Percentiles rank a stretch among this genome's conserved stretches.
Conservation (phyloP, 1,140 invertebrate genomes). For the Daktulosphaira vitifoliae region DNA sequence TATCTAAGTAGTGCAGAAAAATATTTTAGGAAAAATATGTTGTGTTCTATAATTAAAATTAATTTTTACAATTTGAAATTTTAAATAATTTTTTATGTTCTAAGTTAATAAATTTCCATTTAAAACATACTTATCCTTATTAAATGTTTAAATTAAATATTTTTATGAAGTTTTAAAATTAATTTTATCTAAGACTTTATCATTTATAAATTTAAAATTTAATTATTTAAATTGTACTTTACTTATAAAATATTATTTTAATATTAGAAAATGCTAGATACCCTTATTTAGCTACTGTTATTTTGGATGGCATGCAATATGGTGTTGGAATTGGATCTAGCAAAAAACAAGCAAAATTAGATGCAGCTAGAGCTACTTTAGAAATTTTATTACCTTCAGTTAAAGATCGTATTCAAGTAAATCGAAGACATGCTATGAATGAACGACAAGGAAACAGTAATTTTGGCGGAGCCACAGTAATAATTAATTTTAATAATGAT, state of each 20-base stretch:
- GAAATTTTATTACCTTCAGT: slow-evolving; percentile 91
- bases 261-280: slow-evolving; percentile 76
- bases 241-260: neutral
- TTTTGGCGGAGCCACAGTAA: slow-evolving; percentile 18
- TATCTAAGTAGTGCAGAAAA: too few relatives aligned
- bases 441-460: slow-evolving; percentile 21
- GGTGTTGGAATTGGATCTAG: slow-evolving; percentile 86
- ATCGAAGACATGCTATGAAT: slow-evolving; percentile 11
- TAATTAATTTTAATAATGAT: slow-evolving; percentile 31
- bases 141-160: too few relatives aligned
- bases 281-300: slow-evolving; percentile 86
- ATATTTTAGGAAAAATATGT: too few relatives aligned
- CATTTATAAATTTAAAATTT: slow-evolving; percentile 35
- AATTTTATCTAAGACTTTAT: too few relatives aligned
- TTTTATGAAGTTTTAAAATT: too few relatives aligned
- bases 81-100: too few relatives aligned
- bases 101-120: too few relatives aligned
- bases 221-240: neutral
- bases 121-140: too few relatives aligned
- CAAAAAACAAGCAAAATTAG: slow-evolving; percentile 90
- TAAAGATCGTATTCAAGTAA: slow-evolving; percentile 48
- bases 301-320: slow-evolving; percentile 85
- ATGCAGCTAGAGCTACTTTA: slow-evolving; percentile 79
- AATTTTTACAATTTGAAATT: too few relatives aligned
- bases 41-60: too few relatives aligned